Percentiles rank a stretch among this genome's conserved stretches.
These are phyloP conservation scores for Apamea sordens DNA, from an alignment of 2,888 invertebrate species.

Conservation along the genomic window DNA sequence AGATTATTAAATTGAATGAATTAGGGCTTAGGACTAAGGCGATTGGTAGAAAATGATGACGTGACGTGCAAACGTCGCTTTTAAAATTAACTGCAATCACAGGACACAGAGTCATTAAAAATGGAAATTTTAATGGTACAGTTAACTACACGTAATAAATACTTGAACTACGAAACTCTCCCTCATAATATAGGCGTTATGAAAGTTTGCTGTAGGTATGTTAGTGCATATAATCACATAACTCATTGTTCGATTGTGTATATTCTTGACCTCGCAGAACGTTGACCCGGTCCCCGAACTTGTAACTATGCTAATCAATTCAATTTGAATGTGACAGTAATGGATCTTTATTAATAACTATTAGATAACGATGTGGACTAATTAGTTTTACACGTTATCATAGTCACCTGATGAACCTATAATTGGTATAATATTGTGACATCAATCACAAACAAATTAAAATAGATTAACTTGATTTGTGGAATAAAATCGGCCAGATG, in stretches of 20 bases:
- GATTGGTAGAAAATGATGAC: too few relatives aligned
- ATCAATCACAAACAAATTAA: not conserved
- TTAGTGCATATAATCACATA: not conserved
- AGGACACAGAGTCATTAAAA: not conserved
- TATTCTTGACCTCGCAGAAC: not conserved
- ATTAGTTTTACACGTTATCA: constrained; percentile 15
- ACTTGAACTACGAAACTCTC: not conserved
- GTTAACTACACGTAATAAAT: not conserved
- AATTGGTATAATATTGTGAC: not conserved
- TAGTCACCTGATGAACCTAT: not conserved
- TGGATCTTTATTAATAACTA: constrained; percentile 11
- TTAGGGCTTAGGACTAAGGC: too few relatives aligned
- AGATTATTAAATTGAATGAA: too few relatives aligned
- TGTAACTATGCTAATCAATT: constrained; percentile 7
- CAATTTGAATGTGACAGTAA: constrained; percentile 11
- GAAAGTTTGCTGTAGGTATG: not conserved
- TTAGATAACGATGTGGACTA: constrained; percentile 16
- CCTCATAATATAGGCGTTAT: not conserved
- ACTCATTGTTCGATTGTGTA: not conserved
- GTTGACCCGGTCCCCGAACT: constrained; percentile 13
- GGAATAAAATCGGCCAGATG: too few relatives aligned
- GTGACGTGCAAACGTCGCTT: not conserved
- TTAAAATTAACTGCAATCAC: not conserved
- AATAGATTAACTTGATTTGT: too few relatives aligned
- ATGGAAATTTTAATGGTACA: not conserved